phyloP scores from a whole-genome alignment of 2,113 vertebrate genomes.

The Pteruthius melanotis region DNA sequence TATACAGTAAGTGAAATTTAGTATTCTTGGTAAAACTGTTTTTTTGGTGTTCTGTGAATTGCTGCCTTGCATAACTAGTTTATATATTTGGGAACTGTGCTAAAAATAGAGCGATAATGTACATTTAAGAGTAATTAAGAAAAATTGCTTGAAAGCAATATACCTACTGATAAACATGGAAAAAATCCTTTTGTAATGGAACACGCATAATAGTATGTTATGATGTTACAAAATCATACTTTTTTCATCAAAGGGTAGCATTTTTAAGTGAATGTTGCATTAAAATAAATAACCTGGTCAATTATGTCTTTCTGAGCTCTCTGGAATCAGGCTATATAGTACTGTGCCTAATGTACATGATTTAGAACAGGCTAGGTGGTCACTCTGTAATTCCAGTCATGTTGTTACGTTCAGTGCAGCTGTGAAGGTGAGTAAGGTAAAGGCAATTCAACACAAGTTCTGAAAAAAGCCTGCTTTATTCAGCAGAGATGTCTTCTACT shows the following conservation, averaged over 20 bases:
- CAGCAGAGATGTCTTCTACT: not conserved
- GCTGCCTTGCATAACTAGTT: not conserved
- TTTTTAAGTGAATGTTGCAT: not conserved
- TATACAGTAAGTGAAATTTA: not conserved
- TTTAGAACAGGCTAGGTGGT: not conserved
- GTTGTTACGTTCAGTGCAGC: not conserved
- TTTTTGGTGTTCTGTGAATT: not conserved
- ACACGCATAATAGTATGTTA: not conserved
- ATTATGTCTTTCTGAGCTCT: not conserved
- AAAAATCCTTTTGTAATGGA: not conserved
- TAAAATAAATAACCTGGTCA: not conserved
- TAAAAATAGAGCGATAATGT: not conserved
- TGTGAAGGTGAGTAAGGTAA: constrained; percentile 8
- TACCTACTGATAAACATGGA: not conserved
- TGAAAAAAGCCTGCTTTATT: not conserved
- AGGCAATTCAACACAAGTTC: not conserved
- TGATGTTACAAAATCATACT: not conserved
- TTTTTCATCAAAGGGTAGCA: not conserved
- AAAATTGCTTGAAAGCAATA: not conserved
- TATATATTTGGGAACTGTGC: not conserved
- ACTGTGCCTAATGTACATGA: not conserved
- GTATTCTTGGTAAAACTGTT: not conserved
- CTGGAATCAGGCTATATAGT: not conserved
- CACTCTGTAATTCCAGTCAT: not conserved
- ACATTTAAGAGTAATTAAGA: not conserved